These are phyloP conservation scores for Parambassis ranga DNA, from an alignment of 2,797 vertebrate species.

Conservation along the genomic window DNA sequence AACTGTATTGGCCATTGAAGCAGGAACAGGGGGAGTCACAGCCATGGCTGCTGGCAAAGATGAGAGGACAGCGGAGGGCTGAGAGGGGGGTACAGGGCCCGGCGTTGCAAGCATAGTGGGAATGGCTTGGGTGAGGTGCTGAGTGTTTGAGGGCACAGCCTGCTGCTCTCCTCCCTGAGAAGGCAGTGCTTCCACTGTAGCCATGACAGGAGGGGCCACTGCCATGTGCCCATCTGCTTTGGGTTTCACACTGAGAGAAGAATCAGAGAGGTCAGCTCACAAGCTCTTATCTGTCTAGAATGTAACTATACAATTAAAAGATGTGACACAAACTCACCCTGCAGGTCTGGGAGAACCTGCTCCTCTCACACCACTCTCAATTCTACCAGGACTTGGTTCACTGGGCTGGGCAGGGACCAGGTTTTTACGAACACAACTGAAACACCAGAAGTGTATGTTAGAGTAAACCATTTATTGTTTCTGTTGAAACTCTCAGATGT, in stretches of 20 bases:
- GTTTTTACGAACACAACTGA: slow-evolving; percentile 90
- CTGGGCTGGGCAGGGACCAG: slow-evolving; percentile 90
- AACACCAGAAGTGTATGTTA: slow-evolving; percentile 25
- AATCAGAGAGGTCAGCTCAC: background rate
- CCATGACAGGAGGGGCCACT: slow-evolving; percentile 87
- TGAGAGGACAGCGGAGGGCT: slow-evolving; percentile 86
- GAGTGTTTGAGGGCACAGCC: slow-evolving; percentile 80
- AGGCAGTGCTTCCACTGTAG: slow-evolving; percentile 88
- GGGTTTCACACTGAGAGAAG: slow-evolving; percentile 86
- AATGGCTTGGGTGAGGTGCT: slow-evolving; percentile 89
- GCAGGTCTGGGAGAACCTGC: slow-evolving; percentile 92
- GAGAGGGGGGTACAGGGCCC: slow-evolving; percentile 87
- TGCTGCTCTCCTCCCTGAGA: slow-evolving; percentile 88
- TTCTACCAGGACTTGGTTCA: slow-evolving; percentile 84
- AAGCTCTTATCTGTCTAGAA: background rate
- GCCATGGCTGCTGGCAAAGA: slow-evolving; percentile 86
- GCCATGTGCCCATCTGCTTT: slow-evolving; percentile 94
- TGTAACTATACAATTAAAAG: background rate
- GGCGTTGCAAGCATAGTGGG: slow-evolving; percentile 85
- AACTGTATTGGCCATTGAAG: slow-evolving; percentile 87
- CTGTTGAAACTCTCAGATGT: background rate
- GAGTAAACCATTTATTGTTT: background rate
- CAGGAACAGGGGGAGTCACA: slow-evolving; percentile 81
- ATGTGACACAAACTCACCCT: slow-evolving; percentile 80
- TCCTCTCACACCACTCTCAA: slow-evolving; percentile 87